phyloP scores from a whole-genome alignment of 2,888 invertebrate genomes.

The Unio pictorum region DNA sequence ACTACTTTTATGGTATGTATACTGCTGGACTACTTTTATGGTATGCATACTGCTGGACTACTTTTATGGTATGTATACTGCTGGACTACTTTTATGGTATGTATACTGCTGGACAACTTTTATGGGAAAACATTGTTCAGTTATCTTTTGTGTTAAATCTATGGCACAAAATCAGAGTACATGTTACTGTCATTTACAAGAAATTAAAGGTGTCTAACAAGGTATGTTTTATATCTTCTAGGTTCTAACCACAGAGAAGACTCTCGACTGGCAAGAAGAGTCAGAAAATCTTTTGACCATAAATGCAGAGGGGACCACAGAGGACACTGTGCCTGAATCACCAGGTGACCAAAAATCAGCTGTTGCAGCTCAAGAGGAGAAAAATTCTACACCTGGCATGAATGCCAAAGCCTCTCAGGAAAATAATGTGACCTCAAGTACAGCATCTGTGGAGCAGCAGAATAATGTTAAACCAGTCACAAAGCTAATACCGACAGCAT shows the following conservation, averaged over 20 bases:
- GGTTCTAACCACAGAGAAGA: conserved; percentile 58
- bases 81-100: too few relatives aligned
- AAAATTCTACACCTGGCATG: background rate
- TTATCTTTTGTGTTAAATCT: too few relatives aligned
- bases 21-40: too few relatives aligned
- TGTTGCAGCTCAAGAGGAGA: background rate
- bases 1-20: too few relatives aligned
- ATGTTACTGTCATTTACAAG: too few relatives aligned
- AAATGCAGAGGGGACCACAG: background rate
- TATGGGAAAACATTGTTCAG: too few relatives aligned
- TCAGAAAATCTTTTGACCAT: conserved; percentile 7
- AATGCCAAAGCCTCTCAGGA: background rate
- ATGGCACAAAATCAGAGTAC: too few relatives aligned
- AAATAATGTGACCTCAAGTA: background rate
- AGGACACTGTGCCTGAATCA: conserved; percentile 1
- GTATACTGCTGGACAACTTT: too few relatives aligned
- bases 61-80: too few relatives aligned
- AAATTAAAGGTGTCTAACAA: background rate
- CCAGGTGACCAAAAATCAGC: conserved; percentile 7
- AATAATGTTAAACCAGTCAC: background rate
- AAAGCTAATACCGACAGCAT: conserved; percentile 26
- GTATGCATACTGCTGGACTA: too few relatives aligned
- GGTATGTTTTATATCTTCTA: conserved; percentile 14
- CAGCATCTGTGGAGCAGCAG: background rate
- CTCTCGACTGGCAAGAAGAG: conserved; percentile 47